Evolutionary conservation across 2,113 vertebrate genomes (phyloP).

Genomic region (Emydocephalus ijimae): DNA sequence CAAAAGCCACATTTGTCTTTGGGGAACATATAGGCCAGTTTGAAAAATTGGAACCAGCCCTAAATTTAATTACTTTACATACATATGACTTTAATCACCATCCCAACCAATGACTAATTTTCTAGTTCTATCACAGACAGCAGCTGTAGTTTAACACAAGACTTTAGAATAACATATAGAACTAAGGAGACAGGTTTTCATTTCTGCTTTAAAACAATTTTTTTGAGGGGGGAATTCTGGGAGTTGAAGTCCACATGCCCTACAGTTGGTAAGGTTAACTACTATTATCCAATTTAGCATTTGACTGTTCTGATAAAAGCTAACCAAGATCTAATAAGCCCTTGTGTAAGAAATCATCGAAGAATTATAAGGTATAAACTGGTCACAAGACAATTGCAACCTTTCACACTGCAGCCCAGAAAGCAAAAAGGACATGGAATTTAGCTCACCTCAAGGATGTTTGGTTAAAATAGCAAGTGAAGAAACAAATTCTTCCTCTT

Average conservation of each 20-base stretch:
- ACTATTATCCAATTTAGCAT: background rate
- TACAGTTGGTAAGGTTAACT: background rate
- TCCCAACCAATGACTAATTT: background rate
- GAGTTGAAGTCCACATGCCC: background rate
- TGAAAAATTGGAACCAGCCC: background rate
- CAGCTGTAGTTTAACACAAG: background rate
- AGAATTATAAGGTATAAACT: background rate
- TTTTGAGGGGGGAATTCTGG: background rate
- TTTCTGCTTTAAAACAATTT: background rate
- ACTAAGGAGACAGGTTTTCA: background rate
- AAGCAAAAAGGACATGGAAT: background rate
- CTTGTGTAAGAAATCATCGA: background rate
- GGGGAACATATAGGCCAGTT: background rate
- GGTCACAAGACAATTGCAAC: background rate
- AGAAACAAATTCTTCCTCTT: background rate
- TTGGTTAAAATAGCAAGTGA: background rate
- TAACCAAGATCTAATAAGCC: background rate
- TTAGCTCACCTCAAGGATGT: background rate
- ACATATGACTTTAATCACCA: background rate
- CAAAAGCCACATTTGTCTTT: background rate
- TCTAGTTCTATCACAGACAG: background rate
- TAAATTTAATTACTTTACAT: background rate
- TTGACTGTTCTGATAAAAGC: background rate
- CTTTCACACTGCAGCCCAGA: background rate
- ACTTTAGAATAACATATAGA: background rate